Conservation (phyloP, 2,113 vertebrate genomes). For the Chaetorhynchus papuensis region DNA sequence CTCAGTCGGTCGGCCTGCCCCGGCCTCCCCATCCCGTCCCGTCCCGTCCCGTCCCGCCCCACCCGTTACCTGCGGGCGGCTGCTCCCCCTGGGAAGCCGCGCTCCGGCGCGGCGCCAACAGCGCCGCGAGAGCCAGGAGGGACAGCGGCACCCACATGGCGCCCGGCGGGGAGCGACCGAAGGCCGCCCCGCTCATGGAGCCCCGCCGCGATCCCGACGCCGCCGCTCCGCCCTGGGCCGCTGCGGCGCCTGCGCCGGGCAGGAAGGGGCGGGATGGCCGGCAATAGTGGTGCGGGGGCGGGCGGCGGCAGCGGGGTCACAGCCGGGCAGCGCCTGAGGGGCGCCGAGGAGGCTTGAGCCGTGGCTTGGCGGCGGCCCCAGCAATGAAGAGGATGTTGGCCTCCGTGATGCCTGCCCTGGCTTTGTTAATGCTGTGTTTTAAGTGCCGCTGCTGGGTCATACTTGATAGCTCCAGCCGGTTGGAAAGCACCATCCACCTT, state of each 20-base stretch:
- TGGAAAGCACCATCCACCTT: background rate
- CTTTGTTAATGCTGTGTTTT: too few relatives aligned
- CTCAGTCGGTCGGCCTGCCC: background rate
- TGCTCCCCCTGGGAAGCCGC: background rate
- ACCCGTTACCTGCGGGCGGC: background rate
- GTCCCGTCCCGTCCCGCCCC: background rate
- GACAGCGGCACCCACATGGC: background rate
- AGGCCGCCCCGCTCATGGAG: fast-evolving
- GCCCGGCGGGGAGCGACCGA: fast-evolving
- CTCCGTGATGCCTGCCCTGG: fast-evolving
- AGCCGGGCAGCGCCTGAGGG: fast-evolving
- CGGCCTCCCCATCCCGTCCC: background rate
- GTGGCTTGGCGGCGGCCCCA: fast-evolving
- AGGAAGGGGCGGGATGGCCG: background rate
- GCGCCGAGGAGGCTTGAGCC: fast-evolving
- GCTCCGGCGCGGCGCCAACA: background rate
- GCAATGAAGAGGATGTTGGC: fast-evolving
- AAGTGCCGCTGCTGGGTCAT: background rate
- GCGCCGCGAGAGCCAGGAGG: background rate
- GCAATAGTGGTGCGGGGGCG: background rate
- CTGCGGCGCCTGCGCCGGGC: background rate
- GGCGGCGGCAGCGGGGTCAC: fast-evolving
- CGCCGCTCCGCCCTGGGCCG: fast-evolving
- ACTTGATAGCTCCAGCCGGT: too few relatives aligned
- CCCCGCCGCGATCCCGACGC: fast-evolving